A percentile compares a stretch with the other conserved stretches of the same genome.
These are phyloP conservation scores for Tubiluchus corallicola DNA, from an alignment of 2,888 invertebrate species.

Conservation along the genomic window DNA sequence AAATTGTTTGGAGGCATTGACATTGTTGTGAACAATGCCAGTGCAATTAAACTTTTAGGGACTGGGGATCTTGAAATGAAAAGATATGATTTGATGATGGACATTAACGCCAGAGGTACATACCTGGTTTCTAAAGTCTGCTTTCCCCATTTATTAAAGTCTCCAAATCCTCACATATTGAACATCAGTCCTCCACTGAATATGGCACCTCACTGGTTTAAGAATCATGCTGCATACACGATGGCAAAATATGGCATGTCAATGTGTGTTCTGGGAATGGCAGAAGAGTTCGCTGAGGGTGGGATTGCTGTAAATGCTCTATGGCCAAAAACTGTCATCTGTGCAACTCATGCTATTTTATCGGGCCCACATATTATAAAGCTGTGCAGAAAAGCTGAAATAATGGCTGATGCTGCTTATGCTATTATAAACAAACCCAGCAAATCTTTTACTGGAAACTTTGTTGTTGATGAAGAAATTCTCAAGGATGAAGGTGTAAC, in stretches of 20 bases:
- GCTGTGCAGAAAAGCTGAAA: slow-evolving; percentile 56
- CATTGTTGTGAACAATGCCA: slow-evolving; percentile 84
- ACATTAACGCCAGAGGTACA: slow-evolving; percentile 81
- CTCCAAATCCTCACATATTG: slow-evolving; percentile 71
- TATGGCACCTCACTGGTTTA: slow-evolving; percentile 75
- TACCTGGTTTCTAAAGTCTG: slow-evolving; percentile 79
- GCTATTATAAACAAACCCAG: slow-evolving; percentile 57
- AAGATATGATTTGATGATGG: slow-evolving; percentile 86
- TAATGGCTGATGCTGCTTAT: slow-evolving; percentile 77
- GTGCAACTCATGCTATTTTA: slow-evolving; percentile 64
- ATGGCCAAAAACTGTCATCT: slow-evolving; percentile 87
- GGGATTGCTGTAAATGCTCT: slow-evolving; percentile 83
- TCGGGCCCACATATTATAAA: slow-evolving; percentile 41
- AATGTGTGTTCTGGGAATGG: slow-evolving; percentile 91
- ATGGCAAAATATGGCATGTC: slow-evolving; percentile 99
- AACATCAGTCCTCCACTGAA: slow-evolving; percentile 87
- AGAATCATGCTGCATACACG: slow-evolving; percentile 77
- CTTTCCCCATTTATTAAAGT: slow-evolving; percentile 64
- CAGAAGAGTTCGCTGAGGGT: slow-evolving; percentile 65
- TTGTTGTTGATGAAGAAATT: slow-evolving; percentile 78
- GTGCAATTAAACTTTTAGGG: slow-evolving; percentile 60
- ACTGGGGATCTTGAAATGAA: slow-evolving; percentile 81
- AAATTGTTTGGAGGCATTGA: slow-evolving; percentile 86
- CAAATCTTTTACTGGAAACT: slow-evolving; percentile 60
- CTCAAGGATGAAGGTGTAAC: slow-evolving; percentile 54